Evolutionary conservation across 1,140 invertebrate species (phyloP).

Genomic region (Drosophila chauvacae): DNA sequence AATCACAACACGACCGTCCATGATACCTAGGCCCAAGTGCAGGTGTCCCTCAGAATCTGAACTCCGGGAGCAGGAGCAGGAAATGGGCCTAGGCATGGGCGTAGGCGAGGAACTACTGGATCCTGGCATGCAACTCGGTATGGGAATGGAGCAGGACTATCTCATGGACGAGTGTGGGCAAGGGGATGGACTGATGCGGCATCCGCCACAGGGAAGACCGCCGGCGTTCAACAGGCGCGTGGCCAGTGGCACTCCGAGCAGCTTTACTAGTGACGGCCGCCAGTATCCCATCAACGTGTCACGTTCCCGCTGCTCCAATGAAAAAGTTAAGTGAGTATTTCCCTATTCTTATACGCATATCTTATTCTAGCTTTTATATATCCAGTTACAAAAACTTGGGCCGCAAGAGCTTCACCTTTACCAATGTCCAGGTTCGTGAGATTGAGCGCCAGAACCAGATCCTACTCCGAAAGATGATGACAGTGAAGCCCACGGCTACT

Average conservation of each 20-base stretch:
- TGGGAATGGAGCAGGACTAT: conserved; percentile 5
- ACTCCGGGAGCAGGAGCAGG: conserved; percentile 2
- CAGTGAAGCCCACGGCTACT: conserved; percentile 61
- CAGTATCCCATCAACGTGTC: conserved; percentile 52
- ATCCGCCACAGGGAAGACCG: conserved; percentile 29
- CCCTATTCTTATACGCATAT: not conserved
- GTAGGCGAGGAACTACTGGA: not conserved
- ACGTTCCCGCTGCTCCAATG: conserved; percentile 57
- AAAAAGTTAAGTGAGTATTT: conserved; percentile 66
- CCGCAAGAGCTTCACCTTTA: conserved; percentile 78
- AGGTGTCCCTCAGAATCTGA: conserved; percentile 53
- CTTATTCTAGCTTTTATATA: not conserved
- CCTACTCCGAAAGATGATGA: conserved; percentile 77
- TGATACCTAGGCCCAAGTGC: conserved; percentile 34
- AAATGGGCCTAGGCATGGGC: not conserved
- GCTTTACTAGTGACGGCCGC: conserved; percentile 59
- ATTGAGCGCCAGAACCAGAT: conserved; percentile 82
- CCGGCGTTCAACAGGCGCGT: conserved; percentile 37
- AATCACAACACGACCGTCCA: conserved; percentile 16
- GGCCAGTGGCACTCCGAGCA: conserved; percentile 65
- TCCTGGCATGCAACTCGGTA: not conserved
- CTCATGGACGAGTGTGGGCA: conserved; percentile 65
- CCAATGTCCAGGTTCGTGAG: conserved; percentile 79
- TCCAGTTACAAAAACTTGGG: conserved; percentile 65
- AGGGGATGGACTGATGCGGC: conserved; percentile 65